Evolutionary conservation across 2,797 vertebrate genomes (phyloP).

Genomic region (Eulemur mongoz): DNA sequence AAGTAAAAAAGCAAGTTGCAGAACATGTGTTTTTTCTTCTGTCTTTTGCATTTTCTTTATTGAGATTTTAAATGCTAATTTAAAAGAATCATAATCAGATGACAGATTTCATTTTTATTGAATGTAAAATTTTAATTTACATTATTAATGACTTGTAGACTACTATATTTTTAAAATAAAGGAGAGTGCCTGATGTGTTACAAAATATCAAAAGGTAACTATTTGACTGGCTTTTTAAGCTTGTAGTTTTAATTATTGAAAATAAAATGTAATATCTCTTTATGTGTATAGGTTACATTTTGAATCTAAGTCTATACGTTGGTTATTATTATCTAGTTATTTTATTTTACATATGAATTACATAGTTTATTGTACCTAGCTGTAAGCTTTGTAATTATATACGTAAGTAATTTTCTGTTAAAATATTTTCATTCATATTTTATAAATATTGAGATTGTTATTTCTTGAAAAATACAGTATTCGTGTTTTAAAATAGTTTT

Average conservation of each 20-base stretch:
- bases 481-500: constrained; percentile 17
- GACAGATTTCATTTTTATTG: constrained; percentile 22
- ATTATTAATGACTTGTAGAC: neutral
- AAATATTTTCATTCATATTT: constrained; percentile 34
- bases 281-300: neutral
- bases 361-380: neutral
- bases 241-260: neutral
- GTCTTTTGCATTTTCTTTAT: neutral
- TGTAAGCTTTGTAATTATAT: neutral
- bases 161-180: constrained; percentile 18
- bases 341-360: neutral
- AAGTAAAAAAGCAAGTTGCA: neutral
- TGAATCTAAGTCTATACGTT: neutral
- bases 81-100: neutral
- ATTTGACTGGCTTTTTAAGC: neutral
- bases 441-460: constrained; percentile 31
- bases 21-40: neutral
- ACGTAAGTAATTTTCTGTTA: neutral
- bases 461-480: neutral
- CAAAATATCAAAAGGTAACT: neutral
- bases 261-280: constrained; percentile 8
- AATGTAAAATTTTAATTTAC: neutral
- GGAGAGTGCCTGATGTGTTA: neutral
- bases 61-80: neutral
- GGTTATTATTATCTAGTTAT: neutral